Base-by-base conservation (phyloP, 2,797 vertebrate species). In the Craterocephalus amniculus region DNA sequence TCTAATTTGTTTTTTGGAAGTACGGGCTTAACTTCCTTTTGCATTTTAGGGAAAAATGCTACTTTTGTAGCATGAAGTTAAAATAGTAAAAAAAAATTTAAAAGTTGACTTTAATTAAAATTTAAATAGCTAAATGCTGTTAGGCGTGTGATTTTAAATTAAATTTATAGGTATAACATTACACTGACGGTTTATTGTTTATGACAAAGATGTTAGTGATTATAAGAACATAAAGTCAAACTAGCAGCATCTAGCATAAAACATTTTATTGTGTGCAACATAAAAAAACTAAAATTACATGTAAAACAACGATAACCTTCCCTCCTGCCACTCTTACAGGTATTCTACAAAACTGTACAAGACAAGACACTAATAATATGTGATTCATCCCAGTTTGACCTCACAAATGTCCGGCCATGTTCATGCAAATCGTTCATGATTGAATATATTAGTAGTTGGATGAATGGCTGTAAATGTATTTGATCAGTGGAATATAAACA, bases 281-380 rank as follows among this genome's bases (percentile, higher is more conserved):
- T 70, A 86, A 87, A 48, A 84, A 13, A 51, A 31, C 40, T 58
- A 4, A 57, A 63, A 61, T 54, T 60, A 67, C 1, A 68, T 71
- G 67, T 1, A 22, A 64, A 80, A 75, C 43, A 56, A 63, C 45
- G 36, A 66, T 13, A 73, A 72, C 40, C 8, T 31, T 1, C 60
- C 56, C 8, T 52, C 20, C n/a, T 12, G 22, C 3, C 0, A 61
- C 51, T 16, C 16, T 58, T 26, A n/a, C 22, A 40, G 12, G 6
- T 36, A 60, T 45, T 72, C 51, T 87, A 90, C 70, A 92, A 87
- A 92, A 91, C 88, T 27, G 79, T 90, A 90, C 87, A 91, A 81
- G 80, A 79, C 43, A 43, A 79, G 45, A 65, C 34, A 75, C 31
- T 49, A 27, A 51, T 56, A 49, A 75, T 13, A 79, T 73, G 35